These are phyloP conservation scores for Spinibarbus caldwelli DNA, from an alignment of 2,797 vertebrate genomes.

Conservation along the genomic window DNA sequence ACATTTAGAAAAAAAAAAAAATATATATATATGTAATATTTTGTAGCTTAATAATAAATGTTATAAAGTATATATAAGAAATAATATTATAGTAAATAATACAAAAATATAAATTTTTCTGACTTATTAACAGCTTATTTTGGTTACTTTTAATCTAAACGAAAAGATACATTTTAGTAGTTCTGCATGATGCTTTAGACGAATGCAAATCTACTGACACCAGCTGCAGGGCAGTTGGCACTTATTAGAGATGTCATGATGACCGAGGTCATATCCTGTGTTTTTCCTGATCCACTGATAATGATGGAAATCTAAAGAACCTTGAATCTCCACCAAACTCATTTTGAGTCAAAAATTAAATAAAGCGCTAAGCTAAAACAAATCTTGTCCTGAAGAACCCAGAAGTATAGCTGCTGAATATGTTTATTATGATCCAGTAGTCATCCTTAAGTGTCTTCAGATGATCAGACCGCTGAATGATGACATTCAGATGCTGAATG, in stretches of 20 bases:
- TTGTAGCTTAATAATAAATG: too few species aligned
- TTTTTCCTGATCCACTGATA: conserved; percentile 1
- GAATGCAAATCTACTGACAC: neutral
- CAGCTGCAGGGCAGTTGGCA: neutral
- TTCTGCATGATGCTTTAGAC: neutral
- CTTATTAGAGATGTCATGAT: conserved; percentile 16
- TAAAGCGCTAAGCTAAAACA: neutral
- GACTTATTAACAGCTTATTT: neutral
- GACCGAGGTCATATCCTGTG: neutral
- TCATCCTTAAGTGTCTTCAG: neutral
- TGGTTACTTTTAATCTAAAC: neutral
- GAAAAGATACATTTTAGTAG: neutral
- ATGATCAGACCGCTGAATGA: too few species aligned
- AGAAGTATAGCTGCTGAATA: neutral
- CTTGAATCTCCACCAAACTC: neutral
- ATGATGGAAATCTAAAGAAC: neutral
- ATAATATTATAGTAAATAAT: neutral
- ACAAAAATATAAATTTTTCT: neutral
- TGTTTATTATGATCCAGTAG: neutral
- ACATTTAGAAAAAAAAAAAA: too few species aligned
- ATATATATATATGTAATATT: too few species aligned
- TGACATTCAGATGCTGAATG: too few species aligned
- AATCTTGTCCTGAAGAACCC: neutral
- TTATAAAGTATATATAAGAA: too few species aligned
- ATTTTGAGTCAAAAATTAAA: neutral